A percentile compares a stretch with the other conserved stretches of the same genome.
Evolutionary conservation across 2,888 invertebrate genomes (phyloP).

Genomic region (Catocala nupta): DNA sequence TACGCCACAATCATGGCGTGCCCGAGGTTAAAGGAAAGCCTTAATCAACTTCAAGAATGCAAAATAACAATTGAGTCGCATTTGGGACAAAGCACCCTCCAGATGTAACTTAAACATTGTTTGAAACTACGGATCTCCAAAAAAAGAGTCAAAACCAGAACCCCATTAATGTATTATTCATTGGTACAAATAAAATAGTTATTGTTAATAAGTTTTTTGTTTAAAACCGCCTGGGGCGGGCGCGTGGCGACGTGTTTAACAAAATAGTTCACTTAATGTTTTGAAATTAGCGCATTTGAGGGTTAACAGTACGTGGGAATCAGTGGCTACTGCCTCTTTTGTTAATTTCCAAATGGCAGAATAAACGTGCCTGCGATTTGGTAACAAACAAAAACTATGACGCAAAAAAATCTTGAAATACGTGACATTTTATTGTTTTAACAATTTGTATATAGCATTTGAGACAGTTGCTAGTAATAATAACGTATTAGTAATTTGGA

Average conservation of each 20-base stretch:
- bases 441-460: too few species aligned
- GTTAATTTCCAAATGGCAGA: slow-evolving; percentile 22
- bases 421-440: slow-evolving; percentile 1
- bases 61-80: too few species aligned
- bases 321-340: slow-evolving; percentile 42
- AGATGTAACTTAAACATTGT: neutral
- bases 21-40: too few species aligned
- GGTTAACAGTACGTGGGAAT: slow-evolving; percentile 69
- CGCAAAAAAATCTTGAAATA: neutral
- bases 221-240: slow-evolving; percentile 73
- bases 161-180: slow-evolving; percentile 77
- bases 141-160: slow-evolving; percentile 42
- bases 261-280: slow-evolving; percentile 72
- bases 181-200: slow-evolving; percentile 64
- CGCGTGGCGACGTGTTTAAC: slow-evolving; percentile 75
- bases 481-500: too few species aligned
- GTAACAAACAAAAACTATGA: neutral
- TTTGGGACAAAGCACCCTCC: too few species aligned
- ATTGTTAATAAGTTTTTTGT: slow-evolving; percentile 71
- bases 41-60: too few species aligned
- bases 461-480: too few species aligned
- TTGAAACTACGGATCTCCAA: slow-evolving; percentile 43
- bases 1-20: too few species aligned
- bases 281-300: slow-evolving; percentile 74
- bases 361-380: slow-evolving; percentile 18